Base-by-base conservation (phyloP, 2,888 invertebrate genomes). In the Cryptus armator region DNA sequence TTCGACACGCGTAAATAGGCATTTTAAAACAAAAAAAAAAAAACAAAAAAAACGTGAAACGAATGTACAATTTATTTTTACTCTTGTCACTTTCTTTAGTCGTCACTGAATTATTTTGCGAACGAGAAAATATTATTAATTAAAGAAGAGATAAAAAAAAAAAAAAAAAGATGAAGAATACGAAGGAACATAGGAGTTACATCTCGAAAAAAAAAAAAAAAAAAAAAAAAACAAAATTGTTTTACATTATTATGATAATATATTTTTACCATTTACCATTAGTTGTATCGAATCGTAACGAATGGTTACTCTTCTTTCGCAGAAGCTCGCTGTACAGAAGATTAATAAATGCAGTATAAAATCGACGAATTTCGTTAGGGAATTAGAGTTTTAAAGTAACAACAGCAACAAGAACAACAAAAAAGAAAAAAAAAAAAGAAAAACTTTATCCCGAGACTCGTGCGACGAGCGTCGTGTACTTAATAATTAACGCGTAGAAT, bases 331-430 rank as follows among this genome's bases (percentile, higher is more conserved):
- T 91, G 91, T 91, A 90, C 89, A 89, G 88, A 91, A 89, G 86
- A 90, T 90, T 87, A 91, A 91, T 90, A 91, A 91, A 91, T 86
- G 89, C 89, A 89, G 90, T 90, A 87, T 87, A 90, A 76, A 89
- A 83, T 77, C 80, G 80, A 84, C 75, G 74, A 62, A 66, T 64
- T 68, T 74, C 43, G 64, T 83, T 70, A 74, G 86, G 70, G 75
- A 74, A 62, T 59, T 71, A 80, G 62, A n/a, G 68, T 37, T 62
- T 71, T 74, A 29, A 79, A 56, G 24, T 75, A 16, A 51, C 56
- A 48, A 37, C 24, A 12, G 62, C n/a, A 62, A 53, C 2, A 59
- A 29, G 68, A 59, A 68, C n/a, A 48, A 74, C 19, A 37, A 43
- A 37, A 53, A 29, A n/a, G 29, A 4, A 56, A 43, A 43, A 53